Evolutionary conservation across 2,888 invertebrate genomes (phyloP), one percentile per base, ranked within the genome.

Genomic region (Drosophila borborema): DNA sequence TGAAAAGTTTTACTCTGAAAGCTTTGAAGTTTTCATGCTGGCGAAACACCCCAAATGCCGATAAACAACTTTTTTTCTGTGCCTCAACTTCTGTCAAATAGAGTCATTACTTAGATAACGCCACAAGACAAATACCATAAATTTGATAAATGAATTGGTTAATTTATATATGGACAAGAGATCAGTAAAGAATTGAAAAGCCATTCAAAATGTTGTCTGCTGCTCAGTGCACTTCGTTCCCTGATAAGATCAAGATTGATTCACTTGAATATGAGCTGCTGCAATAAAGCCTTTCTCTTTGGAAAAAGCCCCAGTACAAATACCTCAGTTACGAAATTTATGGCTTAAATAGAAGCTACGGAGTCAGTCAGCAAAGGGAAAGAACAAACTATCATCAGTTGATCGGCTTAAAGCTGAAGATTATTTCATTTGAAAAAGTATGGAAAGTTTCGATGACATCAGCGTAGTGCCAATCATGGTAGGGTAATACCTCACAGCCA

Each of bases 391-490:
- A 18, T 9, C 31, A 49, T 31, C 5, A 16, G 4, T 31, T 53
- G 51, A 8, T 34, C 18, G 10, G 51, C 18, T n/a, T n/a, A 10
- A 51, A 7, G 6, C 31, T 12, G 3, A 34, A 20, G 14, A 14
- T 16, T 23, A 14, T 16, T 23, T 16, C 16, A 20, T 16, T 38
- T 0, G 3, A 28, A 28, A 28, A 28, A 6, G 28, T 28, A n/a
- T 54, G 54, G 40, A 38, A 54, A 54, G 10, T 38, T 40, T 40
- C n/a, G 40, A 40, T 54, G 54, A 54, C 54, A 23, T 54, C 54
- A 54, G 38, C 20, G n/a, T 2, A 8, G 20, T 18, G 54, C 14
- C 34, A 34, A 18, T 18, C 31, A 49, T 51, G 3, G 5, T 18
- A 34, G 31, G 51, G 34, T 51, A 18, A 51, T 34, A 18, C 34